Evolutionary conservation across 2,797 vertebrate species (phyloP).

Genomic region (Malurus leucopterus): DNA sequence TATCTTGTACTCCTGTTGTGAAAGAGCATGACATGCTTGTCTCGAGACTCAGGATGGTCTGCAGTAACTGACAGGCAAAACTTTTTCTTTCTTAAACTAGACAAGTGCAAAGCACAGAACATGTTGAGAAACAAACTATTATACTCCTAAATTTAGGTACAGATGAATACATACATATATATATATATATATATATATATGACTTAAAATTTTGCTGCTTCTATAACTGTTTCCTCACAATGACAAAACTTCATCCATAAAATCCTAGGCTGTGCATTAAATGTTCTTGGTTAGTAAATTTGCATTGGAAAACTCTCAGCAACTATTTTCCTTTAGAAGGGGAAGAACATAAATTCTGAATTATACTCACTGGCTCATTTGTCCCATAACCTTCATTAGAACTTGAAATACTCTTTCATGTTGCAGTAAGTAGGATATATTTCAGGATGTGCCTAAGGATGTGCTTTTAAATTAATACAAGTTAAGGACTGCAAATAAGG

Average conservation of each 20-base stretch:
- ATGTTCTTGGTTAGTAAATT: background rate
- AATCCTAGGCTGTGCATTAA: background rate
- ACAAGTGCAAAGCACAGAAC: background rate
- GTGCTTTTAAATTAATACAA: background rate
- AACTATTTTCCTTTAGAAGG: background rate
- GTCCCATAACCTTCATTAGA: background rate
- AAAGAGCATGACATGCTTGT: rapidly evolving
- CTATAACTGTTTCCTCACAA: background rate
- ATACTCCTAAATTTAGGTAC: background rate
- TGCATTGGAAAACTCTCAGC: background rate
- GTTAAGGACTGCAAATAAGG: background rate
- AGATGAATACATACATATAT: too few relatives aligned
- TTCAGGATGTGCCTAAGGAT: background rate
- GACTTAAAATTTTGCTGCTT: background rate
- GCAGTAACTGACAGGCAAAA: background rate
- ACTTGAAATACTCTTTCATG: background rate
- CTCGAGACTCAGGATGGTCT: rapidly evolving
- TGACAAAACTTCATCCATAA: background rate
- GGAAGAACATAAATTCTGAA: background rate
- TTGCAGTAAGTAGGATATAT: background rate
- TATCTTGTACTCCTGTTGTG: rapidly evolving
- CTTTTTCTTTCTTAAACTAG: background rate
- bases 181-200: background rate
- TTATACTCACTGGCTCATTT: background rate
- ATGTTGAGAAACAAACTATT: background rate